Conservation (phyloP, 2,888 invertebrate genomes). For the Melieria picta region DNA sequence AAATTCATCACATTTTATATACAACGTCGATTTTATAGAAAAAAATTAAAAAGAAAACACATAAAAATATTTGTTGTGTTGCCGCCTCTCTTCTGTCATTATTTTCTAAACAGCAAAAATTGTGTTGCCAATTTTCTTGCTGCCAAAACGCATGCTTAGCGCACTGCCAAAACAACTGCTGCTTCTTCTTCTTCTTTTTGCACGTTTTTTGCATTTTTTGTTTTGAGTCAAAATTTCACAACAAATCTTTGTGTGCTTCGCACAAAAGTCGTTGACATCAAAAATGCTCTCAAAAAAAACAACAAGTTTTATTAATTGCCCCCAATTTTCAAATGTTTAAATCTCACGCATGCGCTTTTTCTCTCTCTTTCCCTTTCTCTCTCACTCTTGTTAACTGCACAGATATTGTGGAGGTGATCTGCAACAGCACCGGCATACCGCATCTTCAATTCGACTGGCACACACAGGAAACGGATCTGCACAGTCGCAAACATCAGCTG, state of each 20-base stretch:
- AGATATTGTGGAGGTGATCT: constrained; percentile 69
- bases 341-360: background rate
- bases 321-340: background rate
- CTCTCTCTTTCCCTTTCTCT: constrained; percentile 15
- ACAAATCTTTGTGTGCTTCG: background rate
- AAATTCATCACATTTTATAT: no score
- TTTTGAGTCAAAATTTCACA: background rate
- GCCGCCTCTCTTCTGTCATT: no score
- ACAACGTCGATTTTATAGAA: no score
- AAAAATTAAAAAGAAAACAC: no score
- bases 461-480: constrained; percentile 64
- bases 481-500: constrained; percentile 67
- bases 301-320: no score
- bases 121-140: no score
- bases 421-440: constrained; percentile 73
- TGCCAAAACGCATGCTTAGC: no score
- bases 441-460: constrained; percentile 74
- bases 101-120: no score
- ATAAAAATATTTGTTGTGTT: no score
- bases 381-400: constrained; percentile 6
- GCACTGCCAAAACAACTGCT: background rate
- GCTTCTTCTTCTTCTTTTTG: background rate
- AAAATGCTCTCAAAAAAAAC: no score
- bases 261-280: background rate
- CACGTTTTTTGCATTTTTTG: background rate